These are phyloP conservation scores for Electrona antarctica DNA, from an alignment of 2,113 vertebrate species.

Conservation along the genomic window DNA sequence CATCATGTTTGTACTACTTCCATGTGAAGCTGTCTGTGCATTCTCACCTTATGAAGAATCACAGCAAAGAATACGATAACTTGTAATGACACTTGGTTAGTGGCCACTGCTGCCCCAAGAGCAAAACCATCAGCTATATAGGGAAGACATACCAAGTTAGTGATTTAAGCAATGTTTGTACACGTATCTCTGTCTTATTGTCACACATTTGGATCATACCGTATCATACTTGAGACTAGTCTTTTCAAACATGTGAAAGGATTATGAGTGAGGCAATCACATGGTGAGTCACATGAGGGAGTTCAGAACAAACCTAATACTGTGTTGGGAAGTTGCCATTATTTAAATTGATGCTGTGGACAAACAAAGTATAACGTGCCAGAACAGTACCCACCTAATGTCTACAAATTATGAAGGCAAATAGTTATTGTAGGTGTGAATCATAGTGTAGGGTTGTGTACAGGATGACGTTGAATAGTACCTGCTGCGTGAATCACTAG, in stretches of 20 bases:
- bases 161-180: neutral
- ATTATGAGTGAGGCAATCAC: constrained; percentile 22
- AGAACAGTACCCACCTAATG: neutral
- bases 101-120: constrained; percentile 81
- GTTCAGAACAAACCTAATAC: neutral
- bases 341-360: neutral
- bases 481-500: constrained; percentile 84
- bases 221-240: neutral
- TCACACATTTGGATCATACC: neutral
- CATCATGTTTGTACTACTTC: too few relatives aligned
- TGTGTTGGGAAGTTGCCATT: constrained; percentile 14
- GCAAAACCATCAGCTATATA: constrained; percentile 81
- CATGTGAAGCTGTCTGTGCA: neutral
- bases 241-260: neutral
- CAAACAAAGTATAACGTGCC: neutral
- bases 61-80: constrained; percentile 82
- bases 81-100: constrained; percentile 78
- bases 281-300: constrained; percentile 50
- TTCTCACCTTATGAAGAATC: constrained; percentile 82
- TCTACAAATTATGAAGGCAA: neutral
- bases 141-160: constrained; percentile 22
- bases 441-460: neutral
- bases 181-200: neutral
- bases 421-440: neutral
- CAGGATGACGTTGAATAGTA: constrained; percentile 36